phyloP scores from a whole-genome alignment of 92 coral and sea anemone genomes.

The Parazoanthus darwini region DNA sequence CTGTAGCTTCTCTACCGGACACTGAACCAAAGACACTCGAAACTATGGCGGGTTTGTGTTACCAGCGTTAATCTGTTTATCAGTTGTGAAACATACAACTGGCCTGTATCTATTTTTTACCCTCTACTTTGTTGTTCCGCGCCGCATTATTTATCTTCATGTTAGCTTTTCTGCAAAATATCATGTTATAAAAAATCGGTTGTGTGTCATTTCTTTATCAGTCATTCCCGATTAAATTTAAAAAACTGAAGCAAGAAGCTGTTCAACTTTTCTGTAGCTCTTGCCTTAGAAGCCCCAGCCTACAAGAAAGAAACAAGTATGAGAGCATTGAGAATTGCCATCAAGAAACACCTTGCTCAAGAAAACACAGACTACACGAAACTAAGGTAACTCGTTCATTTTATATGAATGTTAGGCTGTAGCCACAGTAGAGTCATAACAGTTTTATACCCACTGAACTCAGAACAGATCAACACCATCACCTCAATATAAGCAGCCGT shows the following conservation, averaged over 20 bases:
- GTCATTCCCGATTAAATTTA: no score
- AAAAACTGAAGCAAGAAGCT: not conserved
- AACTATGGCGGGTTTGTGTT: conserved; percentile 83
- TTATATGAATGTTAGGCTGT: no score
- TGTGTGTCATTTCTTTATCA: no score
- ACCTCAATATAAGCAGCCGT: no score
- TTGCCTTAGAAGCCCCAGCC: conserved; percentile 83
- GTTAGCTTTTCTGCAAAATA: no score
- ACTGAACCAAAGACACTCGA: conserved; percentile 88
- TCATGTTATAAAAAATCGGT: no score
- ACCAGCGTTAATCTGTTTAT: not conserved
- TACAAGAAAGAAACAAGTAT: conserved; percentile 75
- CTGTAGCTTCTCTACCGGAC: conserved; percentile 66
- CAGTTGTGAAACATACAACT: not conserved
- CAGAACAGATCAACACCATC: no score
- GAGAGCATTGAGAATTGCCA: conserved; percentile 86
- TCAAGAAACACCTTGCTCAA: conserved; percentile 70
- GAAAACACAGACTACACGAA: conserved; percentile 62
- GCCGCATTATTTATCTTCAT: no score
- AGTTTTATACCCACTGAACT: no score
- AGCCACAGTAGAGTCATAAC: no score
- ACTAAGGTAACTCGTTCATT: conserved; percentile 61
- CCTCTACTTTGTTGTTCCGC: no score
- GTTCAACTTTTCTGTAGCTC: conserved; percentile 58
- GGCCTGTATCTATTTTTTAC: not conserved